Percentiles rank a stretch among this genome's conserved stretches.
Conservation (phyloP, 2,113 vertebrate species). For the Dermatemys mawii region DNA sequence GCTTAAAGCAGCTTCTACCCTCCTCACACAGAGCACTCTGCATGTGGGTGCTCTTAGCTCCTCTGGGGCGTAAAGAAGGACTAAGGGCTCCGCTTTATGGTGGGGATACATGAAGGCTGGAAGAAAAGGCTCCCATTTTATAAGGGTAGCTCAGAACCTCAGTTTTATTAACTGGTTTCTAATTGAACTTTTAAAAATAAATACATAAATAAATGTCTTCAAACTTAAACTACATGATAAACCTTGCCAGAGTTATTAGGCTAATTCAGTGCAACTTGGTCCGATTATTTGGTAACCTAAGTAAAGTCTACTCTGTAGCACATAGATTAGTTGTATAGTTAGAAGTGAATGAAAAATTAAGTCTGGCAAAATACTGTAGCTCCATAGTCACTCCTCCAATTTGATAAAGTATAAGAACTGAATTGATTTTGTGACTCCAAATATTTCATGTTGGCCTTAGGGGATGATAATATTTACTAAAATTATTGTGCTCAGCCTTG, state of each 20-base stretch:
- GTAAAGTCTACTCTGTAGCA: neutral
- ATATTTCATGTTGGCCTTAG: neutral
- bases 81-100: neutral
- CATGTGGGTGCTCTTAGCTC: neutral
- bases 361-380: neutral
- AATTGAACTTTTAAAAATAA: neutral
- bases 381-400: neutral
- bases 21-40: neutral
- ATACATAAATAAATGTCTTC: neutral
- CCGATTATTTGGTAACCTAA: neutral
- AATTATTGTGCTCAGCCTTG: constrained; percentile 27
- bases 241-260: neutral
- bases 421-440: neutral
- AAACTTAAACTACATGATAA: neutral
- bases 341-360: neutral
- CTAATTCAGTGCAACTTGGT: neutral
- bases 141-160: neutral
- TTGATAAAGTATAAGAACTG: neutral
- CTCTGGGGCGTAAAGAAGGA: neutral
- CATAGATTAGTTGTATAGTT: neutral
- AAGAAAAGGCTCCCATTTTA: neutral
- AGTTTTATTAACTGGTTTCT: neutral
- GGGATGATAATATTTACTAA: constrained; percentile 12
- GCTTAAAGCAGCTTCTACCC: neutral
- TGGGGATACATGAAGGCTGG: neutral